phyloP scores from a whole-genome alignment of 2,797 vertebrate species.

The Halcyon chelicuti region DNA sequence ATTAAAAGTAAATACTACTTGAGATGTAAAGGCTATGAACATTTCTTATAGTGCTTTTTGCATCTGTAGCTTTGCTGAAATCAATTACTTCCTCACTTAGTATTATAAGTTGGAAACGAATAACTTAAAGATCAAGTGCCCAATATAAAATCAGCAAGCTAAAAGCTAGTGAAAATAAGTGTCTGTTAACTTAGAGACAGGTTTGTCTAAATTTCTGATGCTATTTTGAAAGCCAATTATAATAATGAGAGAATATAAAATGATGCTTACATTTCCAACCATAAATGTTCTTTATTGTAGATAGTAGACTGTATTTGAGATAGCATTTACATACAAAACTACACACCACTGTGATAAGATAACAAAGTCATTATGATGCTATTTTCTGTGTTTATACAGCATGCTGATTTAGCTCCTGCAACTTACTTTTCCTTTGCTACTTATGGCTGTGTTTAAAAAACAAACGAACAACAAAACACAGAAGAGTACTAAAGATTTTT shows the following conservation, averaged over 20 bases:
- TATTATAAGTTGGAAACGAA: too few species aligned
- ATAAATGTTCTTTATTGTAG: neutral
- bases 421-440: neutral
- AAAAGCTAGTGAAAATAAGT: neutral
- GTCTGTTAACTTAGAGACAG: neutral
- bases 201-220: neutral
- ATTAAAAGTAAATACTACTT: neutral
- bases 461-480: neutral
- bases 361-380: neutral
- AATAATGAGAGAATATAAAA: neutral
- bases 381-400: slow-evolving; percentile 11
- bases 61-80: neutral
- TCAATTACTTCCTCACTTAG: neutral
- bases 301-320: neutral
- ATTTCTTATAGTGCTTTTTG: neutral
- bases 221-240: neutral
- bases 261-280: neutral
- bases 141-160: neutral
- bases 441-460: neutral
- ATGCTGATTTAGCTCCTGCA: slow-evolving; percentile 29
- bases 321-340: slow-evolving; percentile 11
- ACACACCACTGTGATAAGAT: slow-evolving; percentile 17
- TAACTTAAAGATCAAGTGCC: too few species aligned
- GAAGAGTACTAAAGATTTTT: neutral
- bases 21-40: neutral